phyloP scores from a whole-genome alignment of 2,888 invertebrate species.

The Abrostola triplasia region DNA sequence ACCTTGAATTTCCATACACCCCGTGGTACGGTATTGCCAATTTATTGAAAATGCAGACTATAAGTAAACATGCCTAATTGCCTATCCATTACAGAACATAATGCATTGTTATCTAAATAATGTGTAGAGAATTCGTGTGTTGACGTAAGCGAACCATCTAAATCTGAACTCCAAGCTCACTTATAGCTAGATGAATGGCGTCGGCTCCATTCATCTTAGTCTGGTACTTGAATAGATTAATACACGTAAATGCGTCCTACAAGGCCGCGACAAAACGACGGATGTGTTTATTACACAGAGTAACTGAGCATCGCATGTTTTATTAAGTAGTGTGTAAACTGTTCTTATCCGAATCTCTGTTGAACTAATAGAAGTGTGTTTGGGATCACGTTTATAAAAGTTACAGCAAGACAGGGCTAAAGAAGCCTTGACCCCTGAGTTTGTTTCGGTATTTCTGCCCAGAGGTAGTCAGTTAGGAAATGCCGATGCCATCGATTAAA shows the following conservation, averaged over 20 bases:
- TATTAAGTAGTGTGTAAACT: slow-evolving; percentile 17
- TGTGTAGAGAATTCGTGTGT: background rate
- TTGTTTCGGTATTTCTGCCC: no score
- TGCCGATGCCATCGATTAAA: no score
- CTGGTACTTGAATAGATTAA: slow-evolving; percentile 43
- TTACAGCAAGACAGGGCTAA: no score
- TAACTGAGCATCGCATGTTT: slow-evolving; percentile 17
- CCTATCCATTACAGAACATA: no score
- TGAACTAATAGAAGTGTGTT: background rate
- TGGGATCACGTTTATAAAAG: background rate
- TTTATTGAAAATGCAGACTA: no score
- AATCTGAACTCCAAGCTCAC: slow-evolving; percentile 22
- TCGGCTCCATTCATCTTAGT: slow-evolving; percentile 39
- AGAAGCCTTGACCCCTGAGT: no score
- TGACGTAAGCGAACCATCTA: slow-evolving; percentile 24
- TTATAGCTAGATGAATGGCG: slow-evolving; percentile 35
- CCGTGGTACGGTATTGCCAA: no score
- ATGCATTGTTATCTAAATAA: no score
- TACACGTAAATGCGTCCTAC: slow-evolving; percentile 28
- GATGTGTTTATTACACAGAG: slow-evolving; percentile 33
- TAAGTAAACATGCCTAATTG: no score
- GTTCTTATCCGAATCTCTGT: slow-evolving; percentile 1
- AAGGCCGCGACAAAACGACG: slow-evolving; percentile 35
- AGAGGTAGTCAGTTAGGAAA: no score
- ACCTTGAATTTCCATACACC: no score